These are phyloP conservation scores for Leptarthrus brevirostris DNA, from an alignment of 2,888 invertebrate genomes.

Conservation along the genomic window DNA sequence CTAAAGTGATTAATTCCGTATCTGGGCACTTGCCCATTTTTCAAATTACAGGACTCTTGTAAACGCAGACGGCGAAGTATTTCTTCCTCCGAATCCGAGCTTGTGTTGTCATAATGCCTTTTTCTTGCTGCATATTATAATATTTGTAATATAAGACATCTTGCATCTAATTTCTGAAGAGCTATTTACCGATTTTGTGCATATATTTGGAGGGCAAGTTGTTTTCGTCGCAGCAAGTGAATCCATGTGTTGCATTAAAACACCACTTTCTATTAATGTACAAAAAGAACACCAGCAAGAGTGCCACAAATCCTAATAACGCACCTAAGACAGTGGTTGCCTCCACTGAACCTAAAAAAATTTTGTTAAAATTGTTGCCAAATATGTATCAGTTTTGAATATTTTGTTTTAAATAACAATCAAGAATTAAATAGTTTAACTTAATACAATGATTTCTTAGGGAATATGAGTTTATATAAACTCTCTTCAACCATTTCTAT, in stretches of 20 bases:
- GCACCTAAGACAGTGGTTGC: slow-evolving; percentile 90
- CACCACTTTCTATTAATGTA: slow-evolving; percentile 86
- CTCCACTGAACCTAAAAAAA: slow-evolving; percentile 74
- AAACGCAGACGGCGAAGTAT: slow-evolving; percentile 71
- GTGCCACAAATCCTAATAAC: slow-evolving; percentile 83
- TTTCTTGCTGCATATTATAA: slow-evolving; percentile 60
- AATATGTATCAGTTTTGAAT: too few relatives aligned
- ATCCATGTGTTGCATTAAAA: slow-evolving; percentile 72
- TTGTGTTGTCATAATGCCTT: slow-evolving; percentile 67
- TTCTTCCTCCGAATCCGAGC: slow-evolving; percentile 82
- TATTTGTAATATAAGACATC: not conserved
- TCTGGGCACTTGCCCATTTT: slow-evolving; percentile 54
- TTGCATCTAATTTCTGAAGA: too few relatives aligned
- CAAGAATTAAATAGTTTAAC: too few relatives aligned
- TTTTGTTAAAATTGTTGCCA: too few relatives aligned
- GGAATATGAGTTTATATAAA: too few relatives aligned
- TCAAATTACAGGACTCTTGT: slow-evolving; percentile 66
- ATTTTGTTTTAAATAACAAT: too few relatives aligned
- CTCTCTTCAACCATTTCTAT: too few relatives aligned
- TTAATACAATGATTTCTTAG: not conserved
- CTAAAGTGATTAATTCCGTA: slow-evolving; percentile 58
- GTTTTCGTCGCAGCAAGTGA: slow-evolving; percentile 74
- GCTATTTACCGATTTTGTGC: slow-evolving; percentile 65
- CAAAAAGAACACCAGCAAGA: slow-evolving; percentile 85
- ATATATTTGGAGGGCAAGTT: slow-evolving; percentile 65